phyloP scores from a whole-genome alignment of 1,140 invertebrate species.

The Orchesella cincta region DNA sequence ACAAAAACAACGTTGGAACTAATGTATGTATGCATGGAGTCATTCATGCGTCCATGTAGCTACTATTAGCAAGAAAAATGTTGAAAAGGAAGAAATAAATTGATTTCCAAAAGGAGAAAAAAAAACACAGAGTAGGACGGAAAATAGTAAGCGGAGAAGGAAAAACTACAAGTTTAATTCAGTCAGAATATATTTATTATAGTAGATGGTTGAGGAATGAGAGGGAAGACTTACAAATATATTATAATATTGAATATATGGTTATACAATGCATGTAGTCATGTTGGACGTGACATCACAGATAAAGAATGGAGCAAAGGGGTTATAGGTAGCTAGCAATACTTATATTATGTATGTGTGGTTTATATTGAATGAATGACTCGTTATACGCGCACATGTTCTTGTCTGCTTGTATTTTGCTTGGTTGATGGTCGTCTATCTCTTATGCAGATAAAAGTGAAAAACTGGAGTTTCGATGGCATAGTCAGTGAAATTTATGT shows the following conservation, averaged over 20 bases:
- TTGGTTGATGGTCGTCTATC: constrained; percentile 12
- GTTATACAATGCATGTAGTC: neutral
- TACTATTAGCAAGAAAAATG: neutral
- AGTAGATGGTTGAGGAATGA: neutral
- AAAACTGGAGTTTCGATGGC: constrained; percentile 1
- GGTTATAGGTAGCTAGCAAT: neutral
- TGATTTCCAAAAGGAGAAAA: constrained; percentile 11
- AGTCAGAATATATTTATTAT: neutral
- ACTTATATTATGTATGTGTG: neutral
- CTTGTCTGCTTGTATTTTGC: neutral
- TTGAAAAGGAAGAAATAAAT: constrained; percentile 1
- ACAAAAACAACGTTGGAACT: neutral
- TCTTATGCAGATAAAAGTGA: constrained; percentile 10
- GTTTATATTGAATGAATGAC: neutral
- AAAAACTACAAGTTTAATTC: neutral
- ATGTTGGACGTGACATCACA: neutral
- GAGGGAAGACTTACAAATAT: neutral
- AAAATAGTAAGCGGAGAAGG: neutral
- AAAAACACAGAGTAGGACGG: neutral
- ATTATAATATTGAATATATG: neutral
- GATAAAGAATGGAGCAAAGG: neutral
- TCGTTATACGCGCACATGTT: neutral
- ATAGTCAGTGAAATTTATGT: constrained; percentile 3
- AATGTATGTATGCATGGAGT: neutral
- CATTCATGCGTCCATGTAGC: neutral